A percentile compares a stretch with the other conserved stretches of the same genome.
Conservation (phyloP, 1,140 invertebrate genomes). For the Anoplophora glabripennis region DNA sequence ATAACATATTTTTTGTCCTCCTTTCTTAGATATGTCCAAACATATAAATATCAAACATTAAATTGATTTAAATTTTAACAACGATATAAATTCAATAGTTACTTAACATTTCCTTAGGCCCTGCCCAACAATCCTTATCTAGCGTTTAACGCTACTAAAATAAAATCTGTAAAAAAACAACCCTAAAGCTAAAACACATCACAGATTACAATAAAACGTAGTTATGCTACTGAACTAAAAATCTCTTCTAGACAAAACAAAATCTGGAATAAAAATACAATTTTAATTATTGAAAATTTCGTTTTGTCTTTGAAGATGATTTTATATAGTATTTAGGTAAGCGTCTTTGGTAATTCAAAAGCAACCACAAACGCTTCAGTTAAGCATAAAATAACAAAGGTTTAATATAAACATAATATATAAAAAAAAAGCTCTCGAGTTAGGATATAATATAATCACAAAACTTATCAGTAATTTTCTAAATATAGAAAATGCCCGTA, state of each 20-base stretch:
- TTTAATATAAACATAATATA: slow-evolving; percentile 10
- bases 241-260: background rate
- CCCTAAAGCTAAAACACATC: slow-evolving; percentile 8
- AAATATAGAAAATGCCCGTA: background rate
- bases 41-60: background rate
- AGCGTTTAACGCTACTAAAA: slow-evolving; percentile 1
- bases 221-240: background rate
- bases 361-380: background rate
- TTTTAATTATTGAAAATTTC: background rate
- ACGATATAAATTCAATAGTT: slow-evolving; percentile 21
- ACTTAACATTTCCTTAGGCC: slow-evolving; percentile 18
- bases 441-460: background rate
- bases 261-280: background rate
- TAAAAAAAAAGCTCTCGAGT: background rate
- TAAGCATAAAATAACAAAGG: background rate
- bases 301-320: background rate
- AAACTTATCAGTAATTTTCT: background rate
- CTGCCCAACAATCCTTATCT: slow-evolving; percentile 10
- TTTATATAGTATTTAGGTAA: background rate
- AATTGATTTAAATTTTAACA: slow-evolving; percentile 26
- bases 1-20: background rate
- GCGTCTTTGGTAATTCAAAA: background rate
- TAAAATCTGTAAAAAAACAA: slow-evolving; percentile 7
- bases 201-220: slow-evolving; percentile 1
- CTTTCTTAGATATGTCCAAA: slow-evolving; percentile 15